These are phyloP conservation scores for Rhineura floridana DNA, from an alignment of 2,113 vertebrate genomes.

Conservation along the genomic window DNA sequence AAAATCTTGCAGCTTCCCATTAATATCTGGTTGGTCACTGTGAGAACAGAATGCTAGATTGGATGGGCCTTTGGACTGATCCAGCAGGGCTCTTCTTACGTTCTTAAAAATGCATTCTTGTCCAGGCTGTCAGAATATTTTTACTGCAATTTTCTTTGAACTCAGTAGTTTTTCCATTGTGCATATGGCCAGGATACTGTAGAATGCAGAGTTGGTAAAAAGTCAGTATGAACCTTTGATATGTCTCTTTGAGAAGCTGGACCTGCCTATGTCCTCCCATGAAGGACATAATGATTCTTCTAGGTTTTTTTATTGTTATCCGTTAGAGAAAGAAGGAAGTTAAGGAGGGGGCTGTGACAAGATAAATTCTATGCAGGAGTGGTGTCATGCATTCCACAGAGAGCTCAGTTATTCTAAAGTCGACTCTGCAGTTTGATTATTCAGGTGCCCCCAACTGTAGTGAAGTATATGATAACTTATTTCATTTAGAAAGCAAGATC, in stretches of 20 bases:
- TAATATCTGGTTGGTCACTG: too few relatives aligned
- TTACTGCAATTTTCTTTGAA: not conserved
- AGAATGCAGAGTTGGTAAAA: not conserved
- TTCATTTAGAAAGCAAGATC: conserved; percentile 1
- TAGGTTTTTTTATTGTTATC: not conserved
- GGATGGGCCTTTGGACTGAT: too few relatives aligned
- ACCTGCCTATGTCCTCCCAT: not conserved
- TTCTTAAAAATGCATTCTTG: too few relatives aligned
- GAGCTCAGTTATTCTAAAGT: not conserved
- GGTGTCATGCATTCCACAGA: conserved; percentile 25
- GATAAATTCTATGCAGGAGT: not conserved
- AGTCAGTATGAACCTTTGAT: not conserved
- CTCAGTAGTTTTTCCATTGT: not conserved
- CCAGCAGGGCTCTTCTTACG: too few relatives aligned
- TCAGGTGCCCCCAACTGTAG: conserved; percentile 11
- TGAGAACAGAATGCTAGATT: too few relatives aligned
- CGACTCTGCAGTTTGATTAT: conserved; percentile 10
- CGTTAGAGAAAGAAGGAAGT: conserved; percentile 10
- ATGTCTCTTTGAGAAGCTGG: not conserved
- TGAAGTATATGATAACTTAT: conserved; percentile 29
- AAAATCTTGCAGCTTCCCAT: too few relatives aligned
- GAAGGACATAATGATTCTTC: not conserved
- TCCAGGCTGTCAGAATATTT: not conserved
- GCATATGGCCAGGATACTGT: not conserved
- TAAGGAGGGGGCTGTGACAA: not conserved